phyloP scores from a whole-genome alignment of 2,888 invertebrate genomes.

The Lithophane ornitopus region DNA sequence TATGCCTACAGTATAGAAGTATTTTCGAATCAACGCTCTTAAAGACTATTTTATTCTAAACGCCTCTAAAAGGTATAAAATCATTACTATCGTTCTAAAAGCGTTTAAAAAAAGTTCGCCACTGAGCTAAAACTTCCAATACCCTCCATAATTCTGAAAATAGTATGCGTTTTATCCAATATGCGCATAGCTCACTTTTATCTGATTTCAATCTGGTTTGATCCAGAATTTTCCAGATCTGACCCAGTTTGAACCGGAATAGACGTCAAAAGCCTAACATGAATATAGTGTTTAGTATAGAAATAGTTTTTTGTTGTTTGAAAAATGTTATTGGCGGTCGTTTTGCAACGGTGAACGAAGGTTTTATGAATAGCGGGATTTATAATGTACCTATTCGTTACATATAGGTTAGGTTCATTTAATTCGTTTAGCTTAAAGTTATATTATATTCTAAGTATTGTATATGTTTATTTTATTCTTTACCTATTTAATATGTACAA shows the following conservation, averaged over 20 bases:
- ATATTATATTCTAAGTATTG: too few relatives aligned
- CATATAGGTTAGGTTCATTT: too few relatives aligned
- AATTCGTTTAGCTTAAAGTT: too few relatives aligned
- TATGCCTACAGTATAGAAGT: too few relatives aligned
- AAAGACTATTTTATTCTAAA: not conserved
- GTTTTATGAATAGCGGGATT: not conserved
- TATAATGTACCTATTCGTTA: not conserved
- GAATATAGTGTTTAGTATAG: constrained; percentile 14
- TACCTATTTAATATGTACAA: too few relatives aligned
- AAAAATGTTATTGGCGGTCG: constrained; percentile 8
- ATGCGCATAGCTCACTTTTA: constrained; percentile 46
- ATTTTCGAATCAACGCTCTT: too few relatives aligned
- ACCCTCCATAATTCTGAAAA: constrained; percentile 11
- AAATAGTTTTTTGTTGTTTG: constrained; percentile 22
- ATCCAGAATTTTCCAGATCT: constrained; percentile 30
- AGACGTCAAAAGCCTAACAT: constrained; percentile 21
- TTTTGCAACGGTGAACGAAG: not conserved
- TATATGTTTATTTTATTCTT: too few relatives aligned
- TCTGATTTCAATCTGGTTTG: constrained; percentile 42
- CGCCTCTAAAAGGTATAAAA: not conserved
- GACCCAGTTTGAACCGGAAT: constrained; percentile 46
- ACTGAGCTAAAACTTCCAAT: not conserved
- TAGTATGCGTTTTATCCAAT: constrained; percentile 39
- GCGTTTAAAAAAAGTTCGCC: not conserved
- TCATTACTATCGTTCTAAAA: not conserved